Evolutionary conservation across 35 echinoderm and acorn worm genomes (phyloP), one percentile per base, ranked within the genome.

Genomic region (Strongylocentrotus purpuratus): DNA sequence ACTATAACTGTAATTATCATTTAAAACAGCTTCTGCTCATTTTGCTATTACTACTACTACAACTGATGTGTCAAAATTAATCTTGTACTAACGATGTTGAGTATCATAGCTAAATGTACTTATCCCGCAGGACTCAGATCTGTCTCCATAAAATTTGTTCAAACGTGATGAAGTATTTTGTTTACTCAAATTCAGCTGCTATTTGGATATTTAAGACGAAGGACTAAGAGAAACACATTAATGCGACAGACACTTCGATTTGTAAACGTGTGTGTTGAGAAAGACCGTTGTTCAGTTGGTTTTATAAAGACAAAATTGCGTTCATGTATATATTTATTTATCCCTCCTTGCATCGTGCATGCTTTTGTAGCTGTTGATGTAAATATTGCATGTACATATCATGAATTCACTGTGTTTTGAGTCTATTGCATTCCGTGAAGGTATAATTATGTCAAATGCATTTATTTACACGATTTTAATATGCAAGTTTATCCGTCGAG

Each of bases 391-490:
- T 89, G 87, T 89, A 89, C 18, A 89, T 89, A 89, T 46, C 45
- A 89, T 78, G 65, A 28, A 15, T 89, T 89, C 87, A 89, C 87
- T 89, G 32, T 89, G 87, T 33, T 33, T 33, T 46, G 45, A 25
- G 91, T 93, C 91, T 93, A 50, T 93, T 93, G 91, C 91, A 93
- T 93, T 93, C 91, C 91, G 91, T 50, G 18, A 93, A 50, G 45
- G 91, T 93, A 93, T 33, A 58, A 93, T 32, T 31, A 89, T 28
- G 65, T 78, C 65, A 89, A 89, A 45, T 89, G 87, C 32, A 45
- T 89, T 89, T 89, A 45, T 89, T 89, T 89, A 45, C 45, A 33
- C 33, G 85, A 86, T 89, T 89, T 89, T 45, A 45, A 89, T 89
- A 93, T 93, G 91, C 91, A 93, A 93, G 31, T 93, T 93, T 93